Base-by-base conservation (phyloP, 2,888 invertebrate genomes). In the Melanostoma mellinum region DNA sequence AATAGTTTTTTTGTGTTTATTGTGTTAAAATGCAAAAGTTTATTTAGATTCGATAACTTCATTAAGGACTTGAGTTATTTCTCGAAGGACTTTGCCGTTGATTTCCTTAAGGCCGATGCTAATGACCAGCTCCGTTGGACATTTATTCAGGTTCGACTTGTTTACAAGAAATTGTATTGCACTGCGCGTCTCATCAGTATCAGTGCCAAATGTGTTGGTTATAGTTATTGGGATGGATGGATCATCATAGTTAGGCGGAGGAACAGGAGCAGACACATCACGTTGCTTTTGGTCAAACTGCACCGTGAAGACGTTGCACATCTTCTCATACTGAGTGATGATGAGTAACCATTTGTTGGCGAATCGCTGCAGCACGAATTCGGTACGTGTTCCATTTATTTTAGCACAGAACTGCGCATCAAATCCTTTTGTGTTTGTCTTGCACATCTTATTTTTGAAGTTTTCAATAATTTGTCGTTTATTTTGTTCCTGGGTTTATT, bases 111-210 rank as follows among this genome's bases (percentile, higher is more conserved):
- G 72, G 0, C 90, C 90, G 6, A 91, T 32, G 2, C 88, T 88
- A 5, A 90, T 87, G 0, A 89, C 50, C 2, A 91, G 85, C n/a
- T 90, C 90, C 0, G 77, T 87, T 9, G 88, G 87, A 38, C 89
- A 89, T 38, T 72, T 87, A 80, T 88, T 88, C 6, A 91, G 71
- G 0, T 86, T 87, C 0, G 90, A 88, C 55, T 88, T 89, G 60
- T 89, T 90, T 1, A 90, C 80, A 6, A 91, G 74, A 20, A 89
- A 91, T 52, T 90, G 89, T 8, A 91, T 89, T 3, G 87, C 91
- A 35, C 89, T 88, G 3, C 89, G 88, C 0, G 86, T 75, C 71
- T 91, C 90, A 10, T 89, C 90, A 0, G 86, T 87, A 36, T 91
- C 90, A 0, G 85, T 80, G 0, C 91, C 91, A 72, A 90, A 87